Base-by-base conservation (phyloP, 2,888 invertebrate genomes). In the Pharmacophagus antenor region DNA sequence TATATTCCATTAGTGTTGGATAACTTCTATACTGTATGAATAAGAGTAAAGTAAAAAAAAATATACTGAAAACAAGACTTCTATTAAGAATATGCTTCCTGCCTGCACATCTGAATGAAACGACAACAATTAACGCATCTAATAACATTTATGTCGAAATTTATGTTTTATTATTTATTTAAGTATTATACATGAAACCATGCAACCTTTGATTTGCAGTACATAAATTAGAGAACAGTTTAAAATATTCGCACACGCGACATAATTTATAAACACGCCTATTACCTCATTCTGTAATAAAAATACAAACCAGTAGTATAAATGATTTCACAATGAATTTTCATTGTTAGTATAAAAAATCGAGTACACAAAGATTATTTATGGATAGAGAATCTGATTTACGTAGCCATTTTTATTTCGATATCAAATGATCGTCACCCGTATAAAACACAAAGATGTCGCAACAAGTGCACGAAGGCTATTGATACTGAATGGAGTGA, bases 51-150 rank as follows among this genome's bases (percentile, higher is more conserved):
- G 71, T 79, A 76, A 73, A 77, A 76, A 72, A 77, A 77, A 70
- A 77, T 79, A 82, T 76, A 80, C 74, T 77, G 79, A 80, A 81
- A 72, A 73, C 73, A 76, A 69, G 73, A 74, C 70, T 68, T 68
- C 57, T 61, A 54, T 64, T 15, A 54, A 62, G 67, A 59, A 65
- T 56, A 57, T 57, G 67, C 71, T 67, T 65, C 65, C 70, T 69
- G 73, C 67, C 75, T 61, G 73, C 74, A 76, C 70, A 72, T 70
- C 53, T 58, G 62, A 63, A 52, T 53, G 56, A 52, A 57, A 58
- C 56, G 8, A 25, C n/a, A 37, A 3, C 12, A n/a, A 15, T 20
- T 18, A 23, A 15, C 17, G 8, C 22, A 17, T 4, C 12, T 12
- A 25, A 15, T 10, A 57, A 22, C 10, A 31, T 17, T 52, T 10